Conservation (phyloP, 30 jellyfish, hydroid and myxozoan species). For the Catostylus mosaicus region DNA sequence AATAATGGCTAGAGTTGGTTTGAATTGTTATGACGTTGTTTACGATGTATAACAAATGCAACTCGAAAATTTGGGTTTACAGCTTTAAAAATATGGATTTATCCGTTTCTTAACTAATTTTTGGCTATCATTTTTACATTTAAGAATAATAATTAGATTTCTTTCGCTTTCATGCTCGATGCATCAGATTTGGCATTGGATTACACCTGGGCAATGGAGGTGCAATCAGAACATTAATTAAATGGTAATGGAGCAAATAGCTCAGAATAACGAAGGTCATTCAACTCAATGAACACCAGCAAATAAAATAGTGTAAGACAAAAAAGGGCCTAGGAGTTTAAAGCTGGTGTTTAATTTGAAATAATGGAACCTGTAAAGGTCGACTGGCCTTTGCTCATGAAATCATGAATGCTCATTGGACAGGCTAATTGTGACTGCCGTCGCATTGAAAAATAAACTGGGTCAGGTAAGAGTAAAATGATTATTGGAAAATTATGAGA, state of each 20-base stretch:
- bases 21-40: too few relatives aligned
- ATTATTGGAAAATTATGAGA: not conserved
- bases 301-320: conserved; percentile 2
- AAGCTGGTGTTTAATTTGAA: conserved; percentile 6
- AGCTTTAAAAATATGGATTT: too few relatives aligned
- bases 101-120: too few relatives aligned
- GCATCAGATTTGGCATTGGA: not conserved
- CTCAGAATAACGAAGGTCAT: conserved; percentile 17
- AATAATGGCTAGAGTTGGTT: too few relatives aligned
- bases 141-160: not conserved
- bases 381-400: conserved; percentile 36
- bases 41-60: too few relatives aligned
- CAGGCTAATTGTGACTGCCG: not conserved
- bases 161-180: not conserved
- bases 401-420: conserved; percentile 33
- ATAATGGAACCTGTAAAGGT: conserved; percentile 50
- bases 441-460: not conserved
- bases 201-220: not conserved
- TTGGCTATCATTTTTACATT: not conserved
- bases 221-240: not conserved
- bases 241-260: conserved; percentile 7
- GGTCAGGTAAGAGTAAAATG: not conserved
- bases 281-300: conserved; percentile 35
- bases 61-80: too few relatives aligned
- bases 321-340: not conserved